Evolutionary conservation across 2,888 invertebrate species (phyloP), one percentile per base, ranked within the genome.

Genomic region (Elysia crispata): DNA sequence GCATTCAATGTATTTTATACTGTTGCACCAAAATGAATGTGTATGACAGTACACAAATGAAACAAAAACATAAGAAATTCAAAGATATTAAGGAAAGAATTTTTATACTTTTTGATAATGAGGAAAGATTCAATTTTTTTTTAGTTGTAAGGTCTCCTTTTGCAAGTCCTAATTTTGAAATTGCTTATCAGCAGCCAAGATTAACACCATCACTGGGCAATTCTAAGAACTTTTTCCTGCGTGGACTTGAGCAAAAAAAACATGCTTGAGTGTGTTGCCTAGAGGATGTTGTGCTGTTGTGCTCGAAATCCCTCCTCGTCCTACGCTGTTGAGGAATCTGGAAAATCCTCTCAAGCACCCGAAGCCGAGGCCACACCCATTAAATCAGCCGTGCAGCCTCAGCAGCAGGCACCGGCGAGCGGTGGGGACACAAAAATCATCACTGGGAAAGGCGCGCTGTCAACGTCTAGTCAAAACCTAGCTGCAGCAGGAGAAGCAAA

Each of bases 201-300:
- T 41, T 6, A 41, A 6, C 41, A 41, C 5, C 41, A 41, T 41
- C 41, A 11, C 41, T 41, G 41, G 41, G 11, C 11, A 41, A 41
- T 11, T 41, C 5, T 41, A 41, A 41, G 5, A 41, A 41, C 5
- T 11, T 41, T 11, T 41, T 11, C 41, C 41, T 41, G 41, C 3
- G 5, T 41, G 41, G 41, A 6, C 41, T 11, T 11, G 3, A 41
- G 49, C 50, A 54, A 8, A 64, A 50, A n/a, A 8, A 41, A 3
- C 41, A 41, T 41, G 41, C 41, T 41, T 11, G 11, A 11, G 5
- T 11, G 11, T 41, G 20, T 13, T 28, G 20, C 18, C 3, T 77
- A 57, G 69, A 78, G 23, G 62, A 82, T 82, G 82, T 70, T 82
- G 41, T 82, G 82, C 79, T 82, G 82, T 62, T 82, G 82, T 67